phyloP scores from a whole-genome alignment of 2,888 invertebrate genomes.

The Scaptodrosophila latifasciaeformis region DNA sequence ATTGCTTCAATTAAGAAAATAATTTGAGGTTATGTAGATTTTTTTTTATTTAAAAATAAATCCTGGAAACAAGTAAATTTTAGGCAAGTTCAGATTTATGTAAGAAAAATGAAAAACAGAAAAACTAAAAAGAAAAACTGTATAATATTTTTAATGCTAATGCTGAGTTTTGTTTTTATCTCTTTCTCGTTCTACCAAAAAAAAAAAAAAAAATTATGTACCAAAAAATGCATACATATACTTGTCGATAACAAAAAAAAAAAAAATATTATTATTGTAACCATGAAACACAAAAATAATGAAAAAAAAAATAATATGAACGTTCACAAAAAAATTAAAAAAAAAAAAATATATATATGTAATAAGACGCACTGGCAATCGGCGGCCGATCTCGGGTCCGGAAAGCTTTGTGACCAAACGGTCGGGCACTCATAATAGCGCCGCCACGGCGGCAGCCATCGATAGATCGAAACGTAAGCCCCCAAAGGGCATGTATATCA shows the following conservation, averaged over 20 bases:
- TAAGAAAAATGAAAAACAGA: too few relatives aligned
- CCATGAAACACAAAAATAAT: too few relatives aligned
- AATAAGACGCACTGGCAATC: slow-evolving; percentile 88
- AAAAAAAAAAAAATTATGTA: slow-evolving; percentile 5
- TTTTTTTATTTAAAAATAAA: too few relatives aligned
- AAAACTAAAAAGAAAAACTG: too few relatives aligned
- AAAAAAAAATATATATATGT: not conserved
- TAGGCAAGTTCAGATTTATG: too few relatives aligned
- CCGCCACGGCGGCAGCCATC: slow-evolving; percentile 38
- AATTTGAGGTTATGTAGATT: too few relatives aligned
- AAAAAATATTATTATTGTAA: too few relatives aligned
- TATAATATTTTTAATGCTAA: too few relatives aligned
- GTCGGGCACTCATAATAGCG: slow-evolving; percentile 69
- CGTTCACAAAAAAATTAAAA: not conserved
- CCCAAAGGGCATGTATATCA: slow-evolving; percentile 97
- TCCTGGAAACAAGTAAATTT: too few relatives aligned
- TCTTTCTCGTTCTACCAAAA: slow-evolving; percentile 20
- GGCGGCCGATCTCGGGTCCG: slow-evolving; percentile 86
- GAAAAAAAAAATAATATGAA: not conserved
- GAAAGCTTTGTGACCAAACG: slow-evolving; percentile 68
- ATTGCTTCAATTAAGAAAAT: too few relatives aligned
- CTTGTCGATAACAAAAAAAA: not conserved
- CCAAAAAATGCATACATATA: not conserved
- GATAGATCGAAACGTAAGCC: slow-evolving; percentile 86
- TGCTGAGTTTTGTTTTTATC: slow-evolving; percentile 51